Percentiles rank a stretch among this genome's conserved stretches.
Conservation (phyloP, 2,113 vertebrate genomes). For the Austrofundulus limnaeus region DNA sequence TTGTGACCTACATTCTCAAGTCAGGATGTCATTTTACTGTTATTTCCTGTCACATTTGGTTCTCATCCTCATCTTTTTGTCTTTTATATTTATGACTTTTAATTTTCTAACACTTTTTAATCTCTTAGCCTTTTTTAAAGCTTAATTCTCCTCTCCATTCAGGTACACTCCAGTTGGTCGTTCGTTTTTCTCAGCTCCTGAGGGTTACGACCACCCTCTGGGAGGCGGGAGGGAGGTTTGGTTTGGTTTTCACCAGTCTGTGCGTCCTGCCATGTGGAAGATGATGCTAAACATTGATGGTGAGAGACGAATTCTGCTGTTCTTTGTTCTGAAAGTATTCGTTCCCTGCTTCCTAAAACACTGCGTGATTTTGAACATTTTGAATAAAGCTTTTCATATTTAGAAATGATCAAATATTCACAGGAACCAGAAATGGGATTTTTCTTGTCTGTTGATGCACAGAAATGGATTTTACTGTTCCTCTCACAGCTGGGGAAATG, state of each 20-base stretch:
- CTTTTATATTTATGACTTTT: background rate
- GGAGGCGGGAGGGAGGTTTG: conserved; percentile 98
- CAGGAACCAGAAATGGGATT: background rate
- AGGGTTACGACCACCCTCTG: conserved; percentile 97
- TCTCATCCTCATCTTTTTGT: background rate
- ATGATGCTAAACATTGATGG: conserved; percentile 99
- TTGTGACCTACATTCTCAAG: conserved; percentile 30
- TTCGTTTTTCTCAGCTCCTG: conserved; percentile 97
- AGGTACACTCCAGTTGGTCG: conserved; percentile 99
- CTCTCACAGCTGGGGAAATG: conserved; percentile 11
- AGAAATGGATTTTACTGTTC: conserved; percentile 15
- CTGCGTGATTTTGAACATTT: background rate
- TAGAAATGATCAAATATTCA: background rate
- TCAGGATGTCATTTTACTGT: conserved; percentile 28
- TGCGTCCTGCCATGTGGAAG: conserved; percentile 99
- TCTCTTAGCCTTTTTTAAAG: background rate
- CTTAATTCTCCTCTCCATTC: conserved; percentile 8
- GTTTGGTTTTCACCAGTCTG: conserved; percentile 99
- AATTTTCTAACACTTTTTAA: background rate
- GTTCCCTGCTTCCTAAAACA: background rate
- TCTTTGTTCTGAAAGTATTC: background rate
- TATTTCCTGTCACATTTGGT: background rate
- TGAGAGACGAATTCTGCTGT: conserved; percentile 64
- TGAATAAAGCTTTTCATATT: conserved; percentile 4
- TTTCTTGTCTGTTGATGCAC: background rate